phyloP scores from a whole-genome alignment of 2,888 invertebrate genomes.

The Clitarchus hookeri region DNA sequence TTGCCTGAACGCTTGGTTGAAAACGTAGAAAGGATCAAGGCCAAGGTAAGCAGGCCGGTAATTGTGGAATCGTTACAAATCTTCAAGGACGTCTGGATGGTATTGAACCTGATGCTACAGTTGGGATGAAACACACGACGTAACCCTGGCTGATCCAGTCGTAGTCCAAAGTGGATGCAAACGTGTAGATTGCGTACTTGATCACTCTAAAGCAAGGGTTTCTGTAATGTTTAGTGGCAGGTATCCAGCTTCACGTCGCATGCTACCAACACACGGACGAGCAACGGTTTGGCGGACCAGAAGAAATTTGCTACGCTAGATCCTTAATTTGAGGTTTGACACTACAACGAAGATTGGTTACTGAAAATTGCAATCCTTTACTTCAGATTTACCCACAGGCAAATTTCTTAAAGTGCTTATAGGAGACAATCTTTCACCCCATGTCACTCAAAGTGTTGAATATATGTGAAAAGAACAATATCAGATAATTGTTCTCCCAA shows the following conservation, averaged over 20 bases:
- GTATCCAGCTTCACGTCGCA: background rate
- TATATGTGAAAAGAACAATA: background rate
- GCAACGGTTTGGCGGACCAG: background rate
- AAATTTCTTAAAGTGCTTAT: background rate
- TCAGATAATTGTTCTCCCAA: constrained; percentile 15
- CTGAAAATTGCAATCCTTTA: background rate
- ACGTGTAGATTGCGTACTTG: background rate
- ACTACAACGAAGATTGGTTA: background rate
- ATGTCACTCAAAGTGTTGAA: constrained; percentile 21
- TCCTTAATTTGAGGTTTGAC: background rate
- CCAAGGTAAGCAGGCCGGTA: background rate
- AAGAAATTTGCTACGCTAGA: background rate
- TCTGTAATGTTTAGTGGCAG: background rate
- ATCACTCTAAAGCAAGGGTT: background rate
- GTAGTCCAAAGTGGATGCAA: background rate
- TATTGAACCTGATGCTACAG: background rate
- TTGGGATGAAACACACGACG: background rate
- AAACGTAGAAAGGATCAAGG: background rate
- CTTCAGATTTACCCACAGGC: background rate
- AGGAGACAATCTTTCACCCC: constrained; percentile 16
- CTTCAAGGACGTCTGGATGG: background rate
- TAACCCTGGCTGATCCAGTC: background rate
- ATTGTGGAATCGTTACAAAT: background rate
- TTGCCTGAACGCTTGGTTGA: background rate
- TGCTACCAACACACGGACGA: background rate